Conservation (phyloP, 1,140 invertebrate species). For the Zaprionus ornatus region DNA sequence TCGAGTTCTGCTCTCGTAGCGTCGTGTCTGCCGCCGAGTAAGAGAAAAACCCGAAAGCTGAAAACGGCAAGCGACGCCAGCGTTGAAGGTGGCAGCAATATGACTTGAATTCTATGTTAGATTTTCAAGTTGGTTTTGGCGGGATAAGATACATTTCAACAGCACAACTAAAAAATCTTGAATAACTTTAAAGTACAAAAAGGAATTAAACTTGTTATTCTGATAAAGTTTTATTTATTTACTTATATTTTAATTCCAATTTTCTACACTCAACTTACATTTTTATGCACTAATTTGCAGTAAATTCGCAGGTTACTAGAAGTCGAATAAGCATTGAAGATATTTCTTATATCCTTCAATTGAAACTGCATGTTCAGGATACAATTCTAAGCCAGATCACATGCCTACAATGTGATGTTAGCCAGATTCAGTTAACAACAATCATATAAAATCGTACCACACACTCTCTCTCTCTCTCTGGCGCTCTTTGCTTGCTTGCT, state of each 20-base stretch:
- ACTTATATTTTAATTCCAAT: neutral
- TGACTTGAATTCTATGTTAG: neutral
- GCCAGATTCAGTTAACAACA: neutral
- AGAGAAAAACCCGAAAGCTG: slow-evolving; percentile 15
- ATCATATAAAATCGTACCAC: neutral
- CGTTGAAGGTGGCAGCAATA: neutral
- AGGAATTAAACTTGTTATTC: too few species aligned
- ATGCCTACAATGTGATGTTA: neutral
- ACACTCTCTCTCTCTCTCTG: neutral
- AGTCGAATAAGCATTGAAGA: neutral
- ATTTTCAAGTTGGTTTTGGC: neutral
- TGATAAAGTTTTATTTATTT: neutral
- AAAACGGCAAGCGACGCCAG: slow-evolving; percentile 14
- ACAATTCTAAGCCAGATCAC: neutral
- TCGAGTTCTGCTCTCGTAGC: slow-evolving; percentile 6
- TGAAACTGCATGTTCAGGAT: neutral
- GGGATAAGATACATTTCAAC: neutral
- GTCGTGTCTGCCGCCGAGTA: slow-evolving; percentile 7
- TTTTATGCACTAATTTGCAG: neutral
- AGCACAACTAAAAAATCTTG: neutral
- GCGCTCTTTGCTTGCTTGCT: neutral
- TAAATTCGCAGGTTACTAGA: neutral
- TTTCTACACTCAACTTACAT: neutral
- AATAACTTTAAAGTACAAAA: too few species aligned
- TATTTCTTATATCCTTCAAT: neutral